Percentiles rank a stretch among this genome's conserved stretches.
phyloP scores from a whole-genome alignment of 2,888 invertebrate genomes.

The Cyaniris semiargus region DNA sequence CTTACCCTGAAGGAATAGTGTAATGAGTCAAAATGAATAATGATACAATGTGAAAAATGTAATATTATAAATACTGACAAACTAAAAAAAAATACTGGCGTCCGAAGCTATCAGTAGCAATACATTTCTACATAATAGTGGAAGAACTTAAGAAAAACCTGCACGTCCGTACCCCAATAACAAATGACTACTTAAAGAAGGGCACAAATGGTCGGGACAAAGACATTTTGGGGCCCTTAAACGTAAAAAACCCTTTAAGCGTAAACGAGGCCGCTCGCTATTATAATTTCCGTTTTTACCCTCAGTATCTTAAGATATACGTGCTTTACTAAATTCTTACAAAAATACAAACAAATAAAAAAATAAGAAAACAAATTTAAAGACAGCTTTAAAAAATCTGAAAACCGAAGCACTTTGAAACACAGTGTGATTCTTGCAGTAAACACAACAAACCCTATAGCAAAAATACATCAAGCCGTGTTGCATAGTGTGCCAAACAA shows the following conservation, averaged over 20 bases:
- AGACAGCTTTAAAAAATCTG: too few relatives aligned
- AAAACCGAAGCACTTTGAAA: too few relatives aligned
- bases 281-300: not conserved
- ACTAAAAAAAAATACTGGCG: not conserved
- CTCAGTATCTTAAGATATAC: not conserved
- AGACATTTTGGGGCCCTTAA: constrained; percentile 5
- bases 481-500: too few relatives aligned
- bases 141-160: constrained; percentile 11
- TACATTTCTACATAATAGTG: not conserved
- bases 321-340: not conserved
- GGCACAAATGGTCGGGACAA: constrained; percentile 15
- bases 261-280: not conserved
- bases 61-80: not conserved
- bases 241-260: constrained; percentile 14
- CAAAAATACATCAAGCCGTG: too few relatives aligned
- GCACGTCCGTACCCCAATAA: constrained; percentile 13
- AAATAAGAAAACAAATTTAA: not conserved
- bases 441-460: too few relatives aligned
- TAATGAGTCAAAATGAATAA: too few relatives aligned
- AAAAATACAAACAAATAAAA: not conserved
- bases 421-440: too few relatives aligned
- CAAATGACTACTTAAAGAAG: constrained; percentile 9
- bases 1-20: too few relatives aligned
- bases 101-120: not conserved
- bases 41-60: too few relatives aligned